These are phyloP conservation scores for Odontothrips loti DNA, from an alignment of 2,888 invertebrate species.

Conservation along the genomic window DNA sequence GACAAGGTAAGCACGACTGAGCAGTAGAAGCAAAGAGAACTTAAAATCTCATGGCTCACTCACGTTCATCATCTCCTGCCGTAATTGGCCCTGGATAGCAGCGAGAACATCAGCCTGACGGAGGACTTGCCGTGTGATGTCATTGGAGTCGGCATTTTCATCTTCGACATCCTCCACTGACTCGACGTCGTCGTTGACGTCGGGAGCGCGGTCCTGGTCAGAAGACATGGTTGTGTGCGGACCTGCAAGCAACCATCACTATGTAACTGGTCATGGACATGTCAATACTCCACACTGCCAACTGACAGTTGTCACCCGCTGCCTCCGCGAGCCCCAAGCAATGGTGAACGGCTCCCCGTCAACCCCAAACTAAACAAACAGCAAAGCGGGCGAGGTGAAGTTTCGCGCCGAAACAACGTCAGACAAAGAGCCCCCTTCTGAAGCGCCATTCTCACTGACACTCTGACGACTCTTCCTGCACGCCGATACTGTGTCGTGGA, in stretches of 20 bases:
- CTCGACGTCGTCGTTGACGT: constrained; percentile 61
- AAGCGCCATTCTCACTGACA: background rate
- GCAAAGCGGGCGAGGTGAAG: background rate
- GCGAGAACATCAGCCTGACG: constrained; percentile 56
- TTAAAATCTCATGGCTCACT: constrained; percentile 32
- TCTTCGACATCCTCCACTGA: constrained; percentile 58
- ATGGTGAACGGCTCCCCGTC: background rate
- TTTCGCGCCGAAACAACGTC: constrained; percentile 7
- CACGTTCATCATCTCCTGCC: constrained; percentile 56
- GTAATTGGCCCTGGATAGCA: constrained; percentile 56
- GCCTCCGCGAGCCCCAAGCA: background rate
- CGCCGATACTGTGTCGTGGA: too few relatives aligned
- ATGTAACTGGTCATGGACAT: background rate
- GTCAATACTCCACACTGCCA: background rate
- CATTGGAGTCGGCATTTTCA: constrained; percentile 47
- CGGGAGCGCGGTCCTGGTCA: constrained; percentile 60
- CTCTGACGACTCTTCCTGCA: too few relatives aligned
- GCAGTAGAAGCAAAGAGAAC: background rate
- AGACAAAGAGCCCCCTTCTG: background rate
- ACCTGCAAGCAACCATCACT: background rate
- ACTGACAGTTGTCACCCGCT: background rate
- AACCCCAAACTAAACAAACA: background rate
- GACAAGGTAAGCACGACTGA: constrained; percentile 29
- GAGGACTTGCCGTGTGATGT: constrained; percentile 49
- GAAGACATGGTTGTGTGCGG: constrained; percentile 55